These are phyloP conservation scores for Cyclophora punctaria DNA, from an alignment of 2,888 invertebrate species.

Conservation along the genomic window DNA sequence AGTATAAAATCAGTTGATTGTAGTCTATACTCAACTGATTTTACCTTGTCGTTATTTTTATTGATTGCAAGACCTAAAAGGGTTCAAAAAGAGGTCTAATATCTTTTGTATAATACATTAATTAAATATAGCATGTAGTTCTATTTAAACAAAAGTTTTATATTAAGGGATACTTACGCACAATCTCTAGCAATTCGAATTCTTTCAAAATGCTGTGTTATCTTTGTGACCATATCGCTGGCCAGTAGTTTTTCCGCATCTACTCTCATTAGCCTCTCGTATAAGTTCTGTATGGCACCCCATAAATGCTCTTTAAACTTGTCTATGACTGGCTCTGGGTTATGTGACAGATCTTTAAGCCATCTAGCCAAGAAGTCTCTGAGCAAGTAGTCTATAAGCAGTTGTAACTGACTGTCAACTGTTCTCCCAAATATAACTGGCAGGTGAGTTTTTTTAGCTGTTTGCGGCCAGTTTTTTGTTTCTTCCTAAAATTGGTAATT, in stretches of 20 bases:
- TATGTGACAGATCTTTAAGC: constrained; percentile 81
- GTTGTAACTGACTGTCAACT: constrained; percentile 88
- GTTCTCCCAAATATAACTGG: constrained; percentile 89
- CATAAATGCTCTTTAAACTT: constrained; percentile 87
- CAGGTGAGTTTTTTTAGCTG: constrained; percentile 71
- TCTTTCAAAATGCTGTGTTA: constrained; percentile 89
- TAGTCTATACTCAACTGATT: no score
- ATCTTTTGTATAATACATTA: no score
- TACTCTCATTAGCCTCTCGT: constrained; percentile 82
- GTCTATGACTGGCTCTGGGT: constrained; percentile 78
- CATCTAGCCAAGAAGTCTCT: constrained; percentile 87
- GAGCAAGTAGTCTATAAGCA: constrained; percentile 85
- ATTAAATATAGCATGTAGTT: no score
- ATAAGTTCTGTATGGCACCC: constrained; percentile 83
- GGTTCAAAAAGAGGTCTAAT: no score
- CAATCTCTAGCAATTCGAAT: constrained; percentile 84
- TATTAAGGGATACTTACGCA: constrained; percentile 74
- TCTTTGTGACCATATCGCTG: constrained; percentile 85
- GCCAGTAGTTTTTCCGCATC: constrained; percentile 90
- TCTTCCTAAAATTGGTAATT: constrained; percentile 43
- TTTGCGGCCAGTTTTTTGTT: constrained; percentile 52
- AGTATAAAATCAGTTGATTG: no score
- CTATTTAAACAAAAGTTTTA: not conserved
- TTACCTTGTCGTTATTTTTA: no score
- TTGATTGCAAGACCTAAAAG: no score